Evolutionary conservation across 2,888 invertebrate genomes (phyloP), one percentile per base, ranked within the genome.

Genomic region (Melipona beecheii): DNA sequence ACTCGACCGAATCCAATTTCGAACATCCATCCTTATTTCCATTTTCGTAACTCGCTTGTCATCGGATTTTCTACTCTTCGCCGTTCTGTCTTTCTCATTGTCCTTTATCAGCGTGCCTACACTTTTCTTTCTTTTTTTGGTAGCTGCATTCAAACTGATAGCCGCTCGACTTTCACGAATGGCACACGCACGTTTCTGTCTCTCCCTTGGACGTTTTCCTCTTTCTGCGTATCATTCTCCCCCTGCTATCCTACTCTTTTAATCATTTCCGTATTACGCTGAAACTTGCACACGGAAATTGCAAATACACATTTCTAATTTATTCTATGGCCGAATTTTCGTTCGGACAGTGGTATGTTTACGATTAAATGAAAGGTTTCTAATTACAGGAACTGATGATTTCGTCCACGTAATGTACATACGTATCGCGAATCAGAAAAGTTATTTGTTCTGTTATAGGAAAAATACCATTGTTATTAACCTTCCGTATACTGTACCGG

Each of bases 111-210:
- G 58, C 43, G 27, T 36, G 60, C 56, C 75, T 64, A 70, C 76
- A 78, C 64, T 75, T 79, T 79, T 71, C 27, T 17, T 64, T 52
- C n/a, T 9, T 43, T 43, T 43, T 36, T 54, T 52, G 74, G 54
- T 4, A 73, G n/a, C 76, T 64, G 73, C 74, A 76, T 68, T 71
- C 36, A 68, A 58, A 17, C 71, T 50, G 87, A 87, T 87, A 82
- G 70, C 60, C 81, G 64, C 58, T 52, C n/a, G 82, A 80, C 84
- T 87, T 84, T 87, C 86, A 87, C 86, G 84, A 81, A 87, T 84
- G 75, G 56, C 86, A 64, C 54, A 69, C 54, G 69, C 80, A 65
- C 70, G 68, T 82, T 87, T 87, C 74, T 73, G 43, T 75, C 21
- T 62, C 75, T 49, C 56, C 21, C 65, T 62, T 24, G 9, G 6